Percentiles rank a stretch among this genome's conserved stretches.
These are phyloP conservation scores for Erebia ligea DNA, from an alignment of 2,888 invertebrate genomes.

Conservation along the genomic window DNA sequence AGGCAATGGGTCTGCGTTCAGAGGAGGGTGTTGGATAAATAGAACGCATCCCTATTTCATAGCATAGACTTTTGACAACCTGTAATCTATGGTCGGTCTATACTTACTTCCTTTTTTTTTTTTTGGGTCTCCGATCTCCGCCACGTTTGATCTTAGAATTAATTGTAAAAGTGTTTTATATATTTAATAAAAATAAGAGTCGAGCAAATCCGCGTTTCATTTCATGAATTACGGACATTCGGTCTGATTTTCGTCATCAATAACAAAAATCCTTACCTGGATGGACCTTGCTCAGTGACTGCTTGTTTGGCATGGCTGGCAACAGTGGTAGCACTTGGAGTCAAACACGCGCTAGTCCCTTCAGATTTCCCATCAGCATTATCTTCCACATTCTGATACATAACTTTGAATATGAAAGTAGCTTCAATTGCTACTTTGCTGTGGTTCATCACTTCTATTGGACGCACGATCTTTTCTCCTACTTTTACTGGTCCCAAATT, in stretches of 20 bases:
- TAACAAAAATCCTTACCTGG: slow-evolving; percentile 52
- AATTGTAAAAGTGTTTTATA: no score
- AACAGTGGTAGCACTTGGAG: slow-evolving; percentile 46
- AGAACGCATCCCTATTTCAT: no score
- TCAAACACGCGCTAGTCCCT: slow-evolving; percentile 69
- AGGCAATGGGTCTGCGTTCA: no score
- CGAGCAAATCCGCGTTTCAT: no score
- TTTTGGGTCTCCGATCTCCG: no score
- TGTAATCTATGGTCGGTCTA: no score
- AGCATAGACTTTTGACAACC: no score
- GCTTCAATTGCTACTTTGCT: slow-evolving; percentile 81
- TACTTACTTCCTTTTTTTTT: no score
- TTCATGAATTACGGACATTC: no score
- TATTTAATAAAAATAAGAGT: no score
- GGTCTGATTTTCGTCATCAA: neutral
- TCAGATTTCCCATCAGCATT: slow-evolving; percentile 54
- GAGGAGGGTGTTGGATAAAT: no score
- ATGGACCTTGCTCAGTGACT: slow-evolving; percentile 47
- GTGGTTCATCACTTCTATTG: slow-evolving; percentile 83
- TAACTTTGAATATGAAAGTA: slow-evolving; percentile 76
- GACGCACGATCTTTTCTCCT: slow-evolving; percentile 75
- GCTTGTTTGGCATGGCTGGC: neutral
- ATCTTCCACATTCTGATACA: slow-evolving; percentile 65
- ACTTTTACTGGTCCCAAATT: slow-evolving; percentile 74
- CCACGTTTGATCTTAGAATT: no score